A percentile compares a stretch with the other conserved stretches of the same genome.
Conservation (phyloP, 2,113 vertebrate genomes). For the Takifugu bimaculatus region DNA sequence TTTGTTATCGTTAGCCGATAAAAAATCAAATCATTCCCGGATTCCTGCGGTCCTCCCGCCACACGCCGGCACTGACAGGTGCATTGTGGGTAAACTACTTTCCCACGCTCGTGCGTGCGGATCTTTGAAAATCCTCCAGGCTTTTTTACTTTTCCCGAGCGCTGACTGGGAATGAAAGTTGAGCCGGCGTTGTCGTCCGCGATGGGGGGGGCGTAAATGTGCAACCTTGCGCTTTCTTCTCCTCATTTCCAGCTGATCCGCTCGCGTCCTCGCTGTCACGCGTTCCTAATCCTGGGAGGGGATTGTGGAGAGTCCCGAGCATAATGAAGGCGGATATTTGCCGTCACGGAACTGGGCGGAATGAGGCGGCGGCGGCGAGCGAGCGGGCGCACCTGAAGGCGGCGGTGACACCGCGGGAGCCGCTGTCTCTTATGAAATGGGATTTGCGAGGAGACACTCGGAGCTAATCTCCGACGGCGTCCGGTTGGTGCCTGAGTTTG, state of each 20-base stretch:
- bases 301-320: conserved; percentile 58
- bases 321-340: conserved; percentile 60
- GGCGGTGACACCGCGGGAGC: no score
- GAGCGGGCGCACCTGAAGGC: no score
- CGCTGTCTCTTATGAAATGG: no score
- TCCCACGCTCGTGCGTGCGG: conserved; percentile 28
- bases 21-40: neutral
- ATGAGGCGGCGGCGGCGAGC: conserved; percentile 29
- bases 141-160: conserved; percentile 40
- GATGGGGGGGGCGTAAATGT: conserved; percentile 6
- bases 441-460: conserved; percentile 29
- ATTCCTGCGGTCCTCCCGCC: conserved; percentile 1
- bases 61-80: conserved; percentile 4
- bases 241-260: conserved; percentile 38
- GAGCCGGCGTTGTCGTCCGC: conserved; percentile 53
- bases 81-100: conserved; percentile 31
- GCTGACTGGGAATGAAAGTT: conserved; percentile 54
- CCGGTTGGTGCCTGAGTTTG: no score
- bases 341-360: conserved; percentile 40
- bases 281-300: conserved; percentile 55
- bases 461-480: no score
- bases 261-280: conserved; percentile 36
- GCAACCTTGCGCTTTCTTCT: conserved; percentile 48
- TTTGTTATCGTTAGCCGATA: neutral
- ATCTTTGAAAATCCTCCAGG: conserved; percentile 35